Evolutionary conservation across 2,888 invertebrate genomes (phyloP).

Genomic region (Macaria liturata): DNA sequence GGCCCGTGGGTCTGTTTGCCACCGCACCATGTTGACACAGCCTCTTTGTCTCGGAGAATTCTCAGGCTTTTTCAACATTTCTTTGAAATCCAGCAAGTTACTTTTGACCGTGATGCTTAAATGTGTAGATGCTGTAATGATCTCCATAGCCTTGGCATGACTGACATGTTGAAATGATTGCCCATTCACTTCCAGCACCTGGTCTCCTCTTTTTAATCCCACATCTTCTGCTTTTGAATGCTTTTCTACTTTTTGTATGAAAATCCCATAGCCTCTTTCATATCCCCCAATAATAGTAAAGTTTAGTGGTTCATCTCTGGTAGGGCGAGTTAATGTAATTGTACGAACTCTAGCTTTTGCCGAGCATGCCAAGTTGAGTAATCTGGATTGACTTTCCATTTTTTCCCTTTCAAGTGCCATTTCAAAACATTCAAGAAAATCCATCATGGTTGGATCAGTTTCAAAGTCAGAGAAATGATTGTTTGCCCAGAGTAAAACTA

Average conservation of each 20-base stretch:
- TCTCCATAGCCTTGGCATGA: slow-evolving; percentile 95
- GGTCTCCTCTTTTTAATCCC: slow-evolving; percentile 98
- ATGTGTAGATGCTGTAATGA: slow-evolving; percentile 96
- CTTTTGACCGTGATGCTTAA: slow-evolving; percentile 98
- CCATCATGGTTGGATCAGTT: slow-evolving; percentile 97
- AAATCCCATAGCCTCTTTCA: slow-evolving; percentile 96
- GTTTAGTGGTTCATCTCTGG: slow-evolving; percentile 95
- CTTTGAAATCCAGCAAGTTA: slow-evolving; percentile 94
- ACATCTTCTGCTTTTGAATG: slow-evolving; percentile 97
- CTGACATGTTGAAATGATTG: slow-evolving; percentile 97
- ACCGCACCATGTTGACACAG: slow-evolving; percentile 86
- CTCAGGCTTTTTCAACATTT: slow-evolving; percentile 87
- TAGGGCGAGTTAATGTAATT: slow-evolving; percentile 95
- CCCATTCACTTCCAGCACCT: slow-evolving; percentile 98
- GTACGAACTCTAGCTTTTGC: slow-evolving; percentile 97
- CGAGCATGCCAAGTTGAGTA: slow-evolving; percentile 98
- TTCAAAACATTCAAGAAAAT: slow-evolving; percentile 97
- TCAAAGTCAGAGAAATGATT: slow-evolving; percentile 99
- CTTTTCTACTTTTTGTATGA: slow-evolving; percentile 96
- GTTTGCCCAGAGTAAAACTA: slow-evolving; percentile 98
- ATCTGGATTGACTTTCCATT: slow-evolving; percentile 91
- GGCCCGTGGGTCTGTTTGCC: slow-evolving; percentile 87
- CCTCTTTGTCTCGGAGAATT: slow-evolving; percentile 90
- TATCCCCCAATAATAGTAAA: slow-evolving; percentile 97
- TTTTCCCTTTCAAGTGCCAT: slow-evolving; percentile 91